Conservation (phyloP, 2,888 invertebrate genomes). For the Galeopsomyia nigrocyanea region DNA sequence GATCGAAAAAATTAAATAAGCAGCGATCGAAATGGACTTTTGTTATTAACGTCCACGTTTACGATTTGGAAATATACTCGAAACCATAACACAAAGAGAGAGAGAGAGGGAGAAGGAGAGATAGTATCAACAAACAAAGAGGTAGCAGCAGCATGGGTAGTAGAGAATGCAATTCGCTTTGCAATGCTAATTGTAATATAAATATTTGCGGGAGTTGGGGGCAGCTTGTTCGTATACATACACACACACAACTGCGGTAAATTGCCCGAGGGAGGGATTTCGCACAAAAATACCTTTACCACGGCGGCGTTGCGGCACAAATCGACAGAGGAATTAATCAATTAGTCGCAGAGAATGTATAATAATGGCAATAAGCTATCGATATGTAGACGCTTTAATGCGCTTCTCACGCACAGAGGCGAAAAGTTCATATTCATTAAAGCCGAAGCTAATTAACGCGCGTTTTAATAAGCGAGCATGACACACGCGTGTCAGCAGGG, state of each 20-base stretch:
- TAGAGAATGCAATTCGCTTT: constrained; percentile 22
- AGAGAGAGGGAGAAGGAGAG: too few species aligned
- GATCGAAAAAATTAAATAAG: too few species aligned
- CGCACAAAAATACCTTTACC: constrained; percentile 16
- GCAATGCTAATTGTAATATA: constrained; percentile 21
- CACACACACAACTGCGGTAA: not conserved
- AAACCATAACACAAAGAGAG: too few species aligned
- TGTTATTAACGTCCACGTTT: too few species aligned
- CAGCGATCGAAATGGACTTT: too few species aligned
- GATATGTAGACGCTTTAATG: constrained; percentile 34
- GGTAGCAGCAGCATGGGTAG: too few species aligned
- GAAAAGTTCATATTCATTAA: constrained; percentile 41
- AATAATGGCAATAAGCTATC: constrained; percentile 24
- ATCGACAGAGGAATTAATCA: constrained; percentile 37
- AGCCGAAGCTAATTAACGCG: constrained; percentile 22
- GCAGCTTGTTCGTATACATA: not conserved
- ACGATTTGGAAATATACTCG: too few species aligned
- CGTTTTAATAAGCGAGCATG: constrained; percentile 32
- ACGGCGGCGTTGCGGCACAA: not conserved
- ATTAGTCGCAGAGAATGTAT: constrained; percentile 20
- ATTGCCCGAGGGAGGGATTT: not conserved
- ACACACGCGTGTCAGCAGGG: constrained; percentile 14
- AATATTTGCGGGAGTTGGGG: constrained; percentile 12
- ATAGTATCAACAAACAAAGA: too few species aligned
- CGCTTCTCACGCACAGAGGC: not conserved